These are phyloP conservation scores for Jaculus jaculus DNA, from an alignment of 2,113 vertebrate genomes.

Conservation along the genomic window DNA sequence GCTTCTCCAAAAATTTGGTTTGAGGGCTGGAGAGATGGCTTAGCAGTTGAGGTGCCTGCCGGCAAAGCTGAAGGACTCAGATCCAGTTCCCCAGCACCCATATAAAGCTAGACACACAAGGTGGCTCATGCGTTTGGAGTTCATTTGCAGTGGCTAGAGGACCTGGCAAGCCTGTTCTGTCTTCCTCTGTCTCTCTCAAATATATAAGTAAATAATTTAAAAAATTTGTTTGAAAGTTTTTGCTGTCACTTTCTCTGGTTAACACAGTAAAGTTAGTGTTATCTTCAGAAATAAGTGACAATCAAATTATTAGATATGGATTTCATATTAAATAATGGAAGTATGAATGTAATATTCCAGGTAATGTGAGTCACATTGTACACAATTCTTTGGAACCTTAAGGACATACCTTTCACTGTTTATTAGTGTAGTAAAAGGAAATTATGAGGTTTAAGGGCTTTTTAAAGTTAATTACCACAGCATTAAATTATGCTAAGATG, in stretches of 20 bases:
- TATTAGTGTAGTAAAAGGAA: conserved; percentile 18
- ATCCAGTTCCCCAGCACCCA: no score
- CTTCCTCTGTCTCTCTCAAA: no score
- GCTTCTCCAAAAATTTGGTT: neutral
- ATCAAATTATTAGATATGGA: conserved; percentile 43
- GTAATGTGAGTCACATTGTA: neutral
- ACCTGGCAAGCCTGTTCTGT: no score
- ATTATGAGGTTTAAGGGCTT: conserved; percentile 8
- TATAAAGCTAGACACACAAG: no score
- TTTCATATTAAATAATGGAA: neutral
- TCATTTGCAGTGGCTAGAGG: no score
- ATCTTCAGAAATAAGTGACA: conserved; percentile 6
- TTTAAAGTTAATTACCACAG: conserved; percentile 47
- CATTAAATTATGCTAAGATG: conserved; percentile 2
- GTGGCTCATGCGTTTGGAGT: no score
- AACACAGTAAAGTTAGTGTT: neutral
- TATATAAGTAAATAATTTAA: neutral
- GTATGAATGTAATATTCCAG: neutral
- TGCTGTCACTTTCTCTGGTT: neutral
- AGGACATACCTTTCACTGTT: neutral
- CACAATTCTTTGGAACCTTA: neutral
- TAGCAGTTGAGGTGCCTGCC: no score
- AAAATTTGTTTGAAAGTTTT: neutral
- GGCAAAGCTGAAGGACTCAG: no score
- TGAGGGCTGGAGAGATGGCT: no score